Conservation (phyloP, 2,797 vertebrate genomes). For the Rachycentron canadum region DNA sequence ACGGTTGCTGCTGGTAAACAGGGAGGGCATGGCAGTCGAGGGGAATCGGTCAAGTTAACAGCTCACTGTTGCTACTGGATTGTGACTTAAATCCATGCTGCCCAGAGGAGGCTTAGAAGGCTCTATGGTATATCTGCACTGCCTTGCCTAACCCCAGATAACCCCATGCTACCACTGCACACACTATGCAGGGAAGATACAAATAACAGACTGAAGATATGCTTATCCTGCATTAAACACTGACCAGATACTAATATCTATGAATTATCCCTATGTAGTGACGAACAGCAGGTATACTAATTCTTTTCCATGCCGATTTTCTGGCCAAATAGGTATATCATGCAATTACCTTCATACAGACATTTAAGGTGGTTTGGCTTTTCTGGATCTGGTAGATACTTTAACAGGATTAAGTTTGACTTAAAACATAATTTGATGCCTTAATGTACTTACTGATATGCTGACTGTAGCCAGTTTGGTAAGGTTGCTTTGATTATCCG, state of each 20-base stretch:
- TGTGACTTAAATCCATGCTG: conserved; percentile 46
- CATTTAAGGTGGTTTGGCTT: not conserved
- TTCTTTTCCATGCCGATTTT: not conserved
- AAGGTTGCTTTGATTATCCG: conserved; percentile 4
- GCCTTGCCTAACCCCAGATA: conserved; percentile 33
- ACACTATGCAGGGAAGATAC: conserved; percentile 1
- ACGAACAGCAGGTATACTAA: not conserved
- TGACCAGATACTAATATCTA: not conserved
- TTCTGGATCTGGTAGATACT: not conserved
- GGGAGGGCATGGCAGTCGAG: not conserved
- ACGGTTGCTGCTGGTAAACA: conserved; percentile 50
- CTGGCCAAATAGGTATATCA: not conserved
- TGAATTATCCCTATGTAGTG: not conserved
- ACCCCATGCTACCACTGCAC: not conserved
- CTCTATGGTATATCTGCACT: conserved; percentile 30
- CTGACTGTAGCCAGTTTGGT: not conserved
- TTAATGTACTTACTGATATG: not conserved
- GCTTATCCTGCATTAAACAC: not conserved
- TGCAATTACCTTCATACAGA: not conserved
- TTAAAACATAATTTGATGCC: conserved; percentile 11
- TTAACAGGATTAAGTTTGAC: not conserved
- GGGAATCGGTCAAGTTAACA: conserved; percentile 62
- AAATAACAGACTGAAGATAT: not conserved
- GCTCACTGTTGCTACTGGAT: conserved; percentile 53
- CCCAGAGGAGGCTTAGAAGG: conserved; percentile 26